Percentiles rank a stretch among this genome's conserved stretches.
Evolutionary conservation across 2,888 invertebrate species (phyloP).

Genomic region (Himalopsyche kuldschensis): DNA sequence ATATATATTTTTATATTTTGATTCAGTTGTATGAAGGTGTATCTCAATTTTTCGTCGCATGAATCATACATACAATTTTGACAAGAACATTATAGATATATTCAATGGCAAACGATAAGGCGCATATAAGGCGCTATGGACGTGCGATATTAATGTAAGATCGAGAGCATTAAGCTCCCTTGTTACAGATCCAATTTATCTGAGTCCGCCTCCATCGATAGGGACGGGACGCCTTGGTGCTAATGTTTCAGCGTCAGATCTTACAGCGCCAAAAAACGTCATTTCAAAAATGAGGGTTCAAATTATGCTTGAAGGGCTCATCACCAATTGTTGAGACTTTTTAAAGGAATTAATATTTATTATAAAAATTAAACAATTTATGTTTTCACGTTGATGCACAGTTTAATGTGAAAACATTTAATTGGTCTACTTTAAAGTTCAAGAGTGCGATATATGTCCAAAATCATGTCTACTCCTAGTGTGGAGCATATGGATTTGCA

Average conservation of each 20-base stretch:
- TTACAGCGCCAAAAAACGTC: background rate
- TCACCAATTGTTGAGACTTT: no score
- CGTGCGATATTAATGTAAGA: constrained; percentile 23
- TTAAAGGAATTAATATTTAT: no score
- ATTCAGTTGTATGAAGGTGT: background rate
- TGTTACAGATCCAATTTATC: constrained; percentile 21
- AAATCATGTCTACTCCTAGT: no score
- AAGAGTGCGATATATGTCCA: no score
- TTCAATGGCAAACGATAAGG: background rate
- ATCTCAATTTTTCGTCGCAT: background rate
- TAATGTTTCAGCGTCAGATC: background rate
- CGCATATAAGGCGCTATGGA: background rate
- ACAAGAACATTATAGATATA: background rate
- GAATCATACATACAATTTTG: background rate
- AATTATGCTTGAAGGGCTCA: no score
- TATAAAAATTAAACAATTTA: no score
- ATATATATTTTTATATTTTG: background rate
- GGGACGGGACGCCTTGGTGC: background rate
- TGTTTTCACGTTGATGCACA: no score
- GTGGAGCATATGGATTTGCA: no score
- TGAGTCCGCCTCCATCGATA: background rate
- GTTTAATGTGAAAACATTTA: no score
- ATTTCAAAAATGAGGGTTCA: no score
- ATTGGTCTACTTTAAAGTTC: no score
- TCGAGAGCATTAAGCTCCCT: constrained; percentile 25